phyloP scores from a whole-genome alignment of 2,113 vertebrate genomes.

The Bos javanicus region DNA sequence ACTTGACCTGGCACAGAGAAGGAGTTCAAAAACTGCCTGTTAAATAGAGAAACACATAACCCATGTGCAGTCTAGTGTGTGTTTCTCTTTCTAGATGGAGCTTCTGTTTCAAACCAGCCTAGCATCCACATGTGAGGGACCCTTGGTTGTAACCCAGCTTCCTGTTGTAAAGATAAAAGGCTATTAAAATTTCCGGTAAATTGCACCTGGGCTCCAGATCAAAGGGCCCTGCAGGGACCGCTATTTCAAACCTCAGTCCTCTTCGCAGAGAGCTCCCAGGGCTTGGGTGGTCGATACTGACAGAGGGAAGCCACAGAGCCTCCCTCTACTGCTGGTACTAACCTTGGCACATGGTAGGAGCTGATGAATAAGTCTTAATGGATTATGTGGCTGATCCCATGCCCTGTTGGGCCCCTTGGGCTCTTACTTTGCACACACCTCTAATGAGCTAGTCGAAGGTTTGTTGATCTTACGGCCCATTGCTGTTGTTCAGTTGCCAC shows the following conservation, averaged over 20 bases:
- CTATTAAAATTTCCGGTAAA: background rate
- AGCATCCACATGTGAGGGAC: background rate
- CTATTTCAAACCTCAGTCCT: background rate
- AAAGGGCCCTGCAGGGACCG: background rate
- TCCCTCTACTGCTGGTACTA: background rate
- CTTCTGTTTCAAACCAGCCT: background rate
- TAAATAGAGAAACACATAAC: background rate
- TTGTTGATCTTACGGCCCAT: background rate
- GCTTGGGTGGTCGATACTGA: accelerated
- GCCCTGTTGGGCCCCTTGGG: background rate
- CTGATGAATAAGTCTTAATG: too few relatives aligned
- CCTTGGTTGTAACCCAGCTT: background rate
- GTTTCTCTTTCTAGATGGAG: background rate
- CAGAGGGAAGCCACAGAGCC: background rate
- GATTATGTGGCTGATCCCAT: background rate
- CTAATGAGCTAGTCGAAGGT: background rate
- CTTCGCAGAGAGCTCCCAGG: background rate
- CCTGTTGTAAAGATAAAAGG: constrained; percentile 48
- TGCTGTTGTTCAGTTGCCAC: background rate
- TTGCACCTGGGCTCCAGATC: background rate
- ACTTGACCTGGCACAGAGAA: background rate
- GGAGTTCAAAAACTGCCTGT: background rate
- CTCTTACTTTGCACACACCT: background rate
- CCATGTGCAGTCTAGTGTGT: accelerated
- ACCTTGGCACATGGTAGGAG: background rate